phyloP scores from a whole-genome alignment of 2,888 invertebrate genomes.

The Acanthopleura granulata region DNA sequence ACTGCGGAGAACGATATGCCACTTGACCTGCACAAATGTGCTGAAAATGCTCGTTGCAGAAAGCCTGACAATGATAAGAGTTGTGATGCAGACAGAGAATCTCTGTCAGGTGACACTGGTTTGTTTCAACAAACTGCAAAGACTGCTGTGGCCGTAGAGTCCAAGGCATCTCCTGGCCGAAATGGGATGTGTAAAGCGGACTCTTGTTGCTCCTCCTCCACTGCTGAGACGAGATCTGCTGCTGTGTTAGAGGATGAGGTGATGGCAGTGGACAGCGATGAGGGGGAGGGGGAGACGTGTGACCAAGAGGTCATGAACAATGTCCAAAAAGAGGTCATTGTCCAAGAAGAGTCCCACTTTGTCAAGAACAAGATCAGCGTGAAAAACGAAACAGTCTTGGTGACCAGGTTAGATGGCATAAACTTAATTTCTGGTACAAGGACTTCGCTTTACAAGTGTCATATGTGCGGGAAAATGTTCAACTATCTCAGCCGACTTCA shows the following conservation, averaged over 20 bases:
- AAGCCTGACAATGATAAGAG: constrained; percentile 18
- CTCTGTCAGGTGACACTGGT: not conserved
- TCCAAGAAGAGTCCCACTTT: constrained; percentile 20
- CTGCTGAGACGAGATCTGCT: not conserved
- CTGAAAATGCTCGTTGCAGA: not conserved
- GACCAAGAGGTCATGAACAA: not conserved
- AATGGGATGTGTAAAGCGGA: not conserved
- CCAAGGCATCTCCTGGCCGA: no score
- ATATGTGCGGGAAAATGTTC: constrained; percentile 64
- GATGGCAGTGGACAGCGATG: not conserved
- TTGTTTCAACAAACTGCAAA: not conserved
- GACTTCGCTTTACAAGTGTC: constrained; percentile 65
- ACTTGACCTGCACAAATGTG: not conserved
- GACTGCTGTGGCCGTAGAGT: not conserved
- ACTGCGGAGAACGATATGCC: not conserved
- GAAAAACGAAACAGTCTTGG: constrained; percentile 61
- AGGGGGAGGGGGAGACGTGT: not conserved
- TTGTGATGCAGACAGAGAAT: not conserved
- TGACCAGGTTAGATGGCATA: constrained; percentile 62
- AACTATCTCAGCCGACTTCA: constrained; percentile 57
- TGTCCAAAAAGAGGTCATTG: not conserved
- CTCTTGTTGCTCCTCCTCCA: not conserved
- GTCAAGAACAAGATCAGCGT: constrained; percentile 41
- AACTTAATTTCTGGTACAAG: constrained; percentile 53
- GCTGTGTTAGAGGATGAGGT: not conserved